These are phyloP conservation scores for Gouania willdenowi DNA, from an alignment of 2,797 vertebrate genomes.

Conservation along the genomic window DNA sequence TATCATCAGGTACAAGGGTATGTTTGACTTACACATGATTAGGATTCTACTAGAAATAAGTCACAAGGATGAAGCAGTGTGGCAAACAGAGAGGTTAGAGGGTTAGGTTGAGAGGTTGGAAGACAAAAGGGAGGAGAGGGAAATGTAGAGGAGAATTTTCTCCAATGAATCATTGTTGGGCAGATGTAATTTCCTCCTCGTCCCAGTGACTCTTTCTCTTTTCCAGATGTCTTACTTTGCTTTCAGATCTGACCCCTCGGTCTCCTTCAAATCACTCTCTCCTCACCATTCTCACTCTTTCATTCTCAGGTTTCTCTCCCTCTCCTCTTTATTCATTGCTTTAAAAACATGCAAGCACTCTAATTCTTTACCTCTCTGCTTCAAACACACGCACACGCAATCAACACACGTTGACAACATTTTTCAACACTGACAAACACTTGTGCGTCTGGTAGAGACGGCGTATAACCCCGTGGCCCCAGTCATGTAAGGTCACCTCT, in stretches of 20 bases:
- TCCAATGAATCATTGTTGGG: conserved; percentile 76
- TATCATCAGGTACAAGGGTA: conserved; percentile 17
- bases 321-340: conserved; percentile 40
- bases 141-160: conserved; percentile 70
- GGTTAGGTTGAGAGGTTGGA: conserved; percentile 47
- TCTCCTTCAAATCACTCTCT: conserved; percentile 43
- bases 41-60: conserved; percentile 11
- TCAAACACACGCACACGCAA: conserved; percentile 2
- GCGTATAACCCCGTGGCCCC: conserved; percentile 43
- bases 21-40: conserved; percentile 31
- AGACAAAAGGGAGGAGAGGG: conserved; percentile 43
- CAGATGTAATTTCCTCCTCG: conserved; percentile 75
- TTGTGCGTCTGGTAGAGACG: conserved; percentile 51
- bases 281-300: conserved; percentile 15
- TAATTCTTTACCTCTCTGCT: conserved; percentile 43
- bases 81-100: conserved; percentile 24
- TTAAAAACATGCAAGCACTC: conserved; percentile 45
- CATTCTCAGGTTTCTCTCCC: conserved; percentile 40
- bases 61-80: conserved; percentile 28
- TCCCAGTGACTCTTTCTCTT: conserved; percentile 61
- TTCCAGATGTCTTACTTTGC: conserved; percentile 78
- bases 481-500: conserved; percentile 61
- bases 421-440: conserved; percentile 31
- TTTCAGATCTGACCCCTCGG: conserved; percentile 64
- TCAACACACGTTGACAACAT: conserved; percentile 1